phyloP scores from a whole-genome alignment of 2,113 vertebrate species.

The Prionailurus viverrinus region DNA sequence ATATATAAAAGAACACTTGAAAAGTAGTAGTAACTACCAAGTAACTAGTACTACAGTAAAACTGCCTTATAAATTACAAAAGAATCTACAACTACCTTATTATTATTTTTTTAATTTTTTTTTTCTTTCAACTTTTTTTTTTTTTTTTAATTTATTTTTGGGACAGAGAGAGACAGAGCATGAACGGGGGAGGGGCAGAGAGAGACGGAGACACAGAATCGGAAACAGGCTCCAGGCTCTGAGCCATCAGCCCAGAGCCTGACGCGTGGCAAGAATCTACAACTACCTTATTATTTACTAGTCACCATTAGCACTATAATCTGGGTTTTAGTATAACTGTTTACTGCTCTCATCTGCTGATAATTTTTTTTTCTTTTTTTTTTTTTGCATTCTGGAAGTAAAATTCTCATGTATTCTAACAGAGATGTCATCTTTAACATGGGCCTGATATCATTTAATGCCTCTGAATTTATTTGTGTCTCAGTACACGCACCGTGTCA shows the following conservation, averaged over 20 bases:
- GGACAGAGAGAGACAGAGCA: too few relatives aligned
- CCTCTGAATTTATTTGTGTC: neutral
- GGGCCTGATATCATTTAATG: neutral
- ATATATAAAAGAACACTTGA: conserved; percentile 35
- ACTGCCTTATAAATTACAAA: neutral
- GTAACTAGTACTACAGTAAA: neutral
- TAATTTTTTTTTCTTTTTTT: conserved; percentile 1
- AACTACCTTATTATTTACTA: neutral
- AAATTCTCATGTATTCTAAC: conserved; percentile 1
- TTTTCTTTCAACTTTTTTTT: too few relatives aligned
- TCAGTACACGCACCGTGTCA: neutral
- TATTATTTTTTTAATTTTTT: neutral
- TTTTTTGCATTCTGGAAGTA: neutral
- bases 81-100: neutral
- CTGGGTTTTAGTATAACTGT: conserved; percentile 21
- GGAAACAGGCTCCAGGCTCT: too few relatives aligned
- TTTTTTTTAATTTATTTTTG: too few relatives aligned
- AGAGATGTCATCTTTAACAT: neutral
- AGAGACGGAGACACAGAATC: too few relatives aligned
- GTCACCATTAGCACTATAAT: neutral
- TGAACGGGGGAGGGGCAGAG: too few relatives aligned
- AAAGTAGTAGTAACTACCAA: conserved; percentile 3
- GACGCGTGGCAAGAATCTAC: neutral
- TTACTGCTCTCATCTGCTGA: neutral
- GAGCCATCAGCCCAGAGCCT: too few relatives aligned